phyloP scores from a whole-genome alignment of 1,140 invertebrate genomes.

The Drosophila pseudoananassae region DNA sequence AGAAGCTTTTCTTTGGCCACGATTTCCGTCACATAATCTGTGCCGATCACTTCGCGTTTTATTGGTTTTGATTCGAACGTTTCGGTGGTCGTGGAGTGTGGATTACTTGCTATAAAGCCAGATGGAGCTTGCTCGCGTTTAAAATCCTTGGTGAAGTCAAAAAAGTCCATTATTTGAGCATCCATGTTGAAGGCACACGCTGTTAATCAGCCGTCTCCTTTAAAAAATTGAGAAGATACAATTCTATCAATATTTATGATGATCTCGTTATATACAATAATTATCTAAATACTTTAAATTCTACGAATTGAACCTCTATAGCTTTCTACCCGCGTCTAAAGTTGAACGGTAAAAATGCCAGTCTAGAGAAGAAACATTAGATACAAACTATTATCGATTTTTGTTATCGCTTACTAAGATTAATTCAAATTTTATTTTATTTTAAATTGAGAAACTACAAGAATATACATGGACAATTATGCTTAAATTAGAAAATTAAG shows the following conservation, averaged over 20 bases:
- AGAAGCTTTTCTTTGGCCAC: conserved; percentile 46
- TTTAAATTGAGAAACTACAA: no score
- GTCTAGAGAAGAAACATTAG: not conserved
- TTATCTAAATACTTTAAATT: no score
- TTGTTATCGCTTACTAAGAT: no score
- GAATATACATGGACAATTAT: no score
- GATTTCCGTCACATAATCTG: conserved; percentile 57
- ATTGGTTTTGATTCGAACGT: conserved; percentile 29
- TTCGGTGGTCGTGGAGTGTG: not conserved
- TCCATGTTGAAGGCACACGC: conserved; percentile 42
- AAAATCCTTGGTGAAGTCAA: conserved; percentile 77
- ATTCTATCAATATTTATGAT: not conserved
- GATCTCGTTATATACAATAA: no score
- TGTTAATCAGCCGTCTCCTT: not conserved
- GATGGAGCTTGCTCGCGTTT: conserved; percentile 19
- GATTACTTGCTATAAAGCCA: conserved; percentile 44
- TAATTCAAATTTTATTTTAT: no score
- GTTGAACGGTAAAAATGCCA: not conserved
- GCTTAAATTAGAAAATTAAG: no score
- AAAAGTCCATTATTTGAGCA: conserved; percentile 65
- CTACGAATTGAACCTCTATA: no score
- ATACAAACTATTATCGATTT: no score
- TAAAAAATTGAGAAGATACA: not conserved
- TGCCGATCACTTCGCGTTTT: conserved; percentile 63
- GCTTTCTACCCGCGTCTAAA: not conserved